A percentile compares a stretch with the other conserved stretches of the same genome.
phyloP scores from a whole-genome alignment of 1,140 invertebrate genomes.

The Ctenoplectra terminalis region DNA sequence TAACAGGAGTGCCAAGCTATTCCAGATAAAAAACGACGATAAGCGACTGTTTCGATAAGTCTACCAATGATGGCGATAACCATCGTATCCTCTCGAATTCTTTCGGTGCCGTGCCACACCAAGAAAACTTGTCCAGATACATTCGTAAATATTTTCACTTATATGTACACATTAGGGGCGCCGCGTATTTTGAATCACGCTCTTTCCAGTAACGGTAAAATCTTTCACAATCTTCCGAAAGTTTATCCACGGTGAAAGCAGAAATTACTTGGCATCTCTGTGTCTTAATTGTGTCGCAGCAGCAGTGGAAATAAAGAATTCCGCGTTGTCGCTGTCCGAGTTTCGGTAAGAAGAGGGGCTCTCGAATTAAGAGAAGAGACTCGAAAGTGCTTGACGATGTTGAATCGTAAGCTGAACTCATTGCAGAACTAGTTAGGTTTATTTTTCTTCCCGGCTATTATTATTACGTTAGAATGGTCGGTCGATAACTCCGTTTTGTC shows the following conservation, averaged over 20 bases:
- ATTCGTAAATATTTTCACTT: neutral
- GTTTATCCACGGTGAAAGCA: conserved; percentile 38
- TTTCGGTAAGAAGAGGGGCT: neutral
- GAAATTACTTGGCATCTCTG: conserved; percentile 22
- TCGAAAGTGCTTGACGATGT: neutral
- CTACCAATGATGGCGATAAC: neutral
- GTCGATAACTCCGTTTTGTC: neutral
- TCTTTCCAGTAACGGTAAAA: conserved; percentile 28
- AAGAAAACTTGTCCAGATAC: neutral
- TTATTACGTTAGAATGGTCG: neutral
- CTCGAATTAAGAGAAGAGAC: neutral
- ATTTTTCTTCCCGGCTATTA: neutral
- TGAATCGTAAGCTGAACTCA: neutral
- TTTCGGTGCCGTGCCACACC: neutral
- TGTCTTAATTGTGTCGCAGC: conserved; percentile 25
- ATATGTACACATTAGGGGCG: too few relatives aligned
- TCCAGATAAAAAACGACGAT: neutral
- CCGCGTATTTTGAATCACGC: neutral
- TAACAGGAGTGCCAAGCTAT: neutral
- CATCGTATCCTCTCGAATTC: neutral
- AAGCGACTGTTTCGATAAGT: conserved; percentile 65
- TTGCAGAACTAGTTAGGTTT: neutral
- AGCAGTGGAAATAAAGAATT: conserved; percentile 13
- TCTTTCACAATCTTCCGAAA: conserved; percentile 40
- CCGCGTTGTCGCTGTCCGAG: neutral